Evolutionary conservation across 2,113 vertebrate genomes (phyloP).

Genomic region (Turnix velox): DNA sequence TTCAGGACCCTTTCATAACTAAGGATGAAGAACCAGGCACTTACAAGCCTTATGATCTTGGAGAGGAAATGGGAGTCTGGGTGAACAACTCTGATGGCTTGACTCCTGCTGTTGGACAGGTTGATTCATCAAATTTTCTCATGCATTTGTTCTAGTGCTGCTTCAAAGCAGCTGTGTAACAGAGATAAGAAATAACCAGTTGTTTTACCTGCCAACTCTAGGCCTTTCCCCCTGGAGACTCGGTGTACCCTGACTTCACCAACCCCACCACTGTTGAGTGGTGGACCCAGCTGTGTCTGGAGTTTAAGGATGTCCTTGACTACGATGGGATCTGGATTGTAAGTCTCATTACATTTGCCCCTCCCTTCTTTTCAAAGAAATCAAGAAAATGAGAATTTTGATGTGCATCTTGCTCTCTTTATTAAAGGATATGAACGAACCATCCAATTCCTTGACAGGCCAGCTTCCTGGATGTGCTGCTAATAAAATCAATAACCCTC

Average conservation of each 20-base stretch:
- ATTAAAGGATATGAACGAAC: conserved; percentile 88
- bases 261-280: conserved; percentile 77
- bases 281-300: conserved; percentile 80
- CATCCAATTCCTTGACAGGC: conserved; percentile 78
- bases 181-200: neutral
- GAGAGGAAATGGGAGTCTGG: conserved; percentile 77
- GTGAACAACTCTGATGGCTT: conserved; percentile 78
- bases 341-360: conserved; percentile 45
- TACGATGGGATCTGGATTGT: conserved; percentile 89
- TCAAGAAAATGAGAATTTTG: neutral
- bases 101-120: conserved; percentile 80
- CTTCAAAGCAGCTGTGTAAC: neutral
- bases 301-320: conserved; percentile 77
- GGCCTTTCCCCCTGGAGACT: conserved; percentile 80
- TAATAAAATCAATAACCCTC: conserved; percentile 83
- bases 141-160: neutral
- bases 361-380: neutral
- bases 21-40: conserved; percentile 53
- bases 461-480: conserved; percentile 75
- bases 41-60: conserved; percentile 78
- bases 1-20: conserved; percentile 60
- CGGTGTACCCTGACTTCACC: conserved; percentile 83
- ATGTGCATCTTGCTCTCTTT: neutral
- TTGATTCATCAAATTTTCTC: conserved; percentile 22
- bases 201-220: conserved; percentile 15